Percentiles rank a stretch among this genome's conserved stretches.
These are phyloP conservation scores for Theodoxus fluviatilis DNA, from an alignment of 2,888 invertebrate species.

Conservation along the genomic window DNA sequence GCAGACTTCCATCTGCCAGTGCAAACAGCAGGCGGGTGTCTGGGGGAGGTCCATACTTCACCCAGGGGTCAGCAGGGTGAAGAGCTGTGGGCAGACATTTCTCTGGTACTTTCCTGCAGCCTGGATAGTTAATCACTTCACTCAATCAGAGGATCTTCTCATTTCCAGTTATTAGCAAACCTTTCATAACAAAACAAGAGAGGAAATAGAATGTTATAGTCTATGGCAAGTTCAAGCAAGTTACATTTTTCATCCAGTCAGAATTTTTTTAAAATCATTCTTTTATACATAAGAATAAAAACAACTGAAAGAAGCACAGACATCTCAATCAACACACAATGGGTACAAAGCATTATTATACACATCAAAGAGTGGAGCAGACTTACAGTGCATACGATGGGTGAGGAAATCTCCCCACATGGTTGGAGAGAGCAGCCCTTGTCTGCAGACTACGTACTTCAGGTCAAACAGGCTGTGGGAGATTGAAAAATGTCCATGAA, in stretches of 20 bases:
- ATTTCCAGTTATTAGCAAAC: not conserved
- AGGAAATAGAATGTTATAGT: not conserved
- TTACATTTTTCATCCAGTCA: no score
- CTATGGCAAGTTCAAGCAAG: not conserved
- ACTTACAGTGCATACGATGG: constrained; percentile 35
- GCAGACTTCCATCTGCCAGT: constrained; percentile 47
- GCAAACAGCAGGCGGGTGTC: constrained; percentile 53
- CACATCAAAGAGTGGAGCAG: not conserved
- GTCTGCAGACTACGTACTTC: constrained; percentile 46
- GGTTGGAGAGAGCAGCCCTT: constrained; percentile 43
- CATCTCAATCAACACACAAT: no score
- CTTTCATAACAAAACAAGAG: not conserved
- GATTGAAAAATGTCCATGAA: no score
- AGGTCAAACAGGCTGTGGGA: constrained; percentile 57
- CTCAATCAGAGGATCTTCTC: no score
- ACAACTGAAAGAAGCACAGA: no score
- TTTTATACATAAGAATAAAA: no score
- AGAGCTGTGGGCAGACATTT: no score
- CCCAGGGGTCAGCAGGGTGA: constrained; percentile 49
- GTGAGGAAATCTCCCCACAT: constrained; percentile 40
- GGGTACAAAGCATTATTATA: no score
- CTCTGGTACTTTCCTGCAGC: no score
- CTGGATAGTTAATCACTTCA: no score
- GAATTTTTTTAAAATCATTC: not conserved
- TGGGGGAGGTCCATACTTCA: constrained; percentile 41